Base-by-base conservation (phyloP, 1,140 invertebrate species). In the Centruroides sculpturatus region DNA sequence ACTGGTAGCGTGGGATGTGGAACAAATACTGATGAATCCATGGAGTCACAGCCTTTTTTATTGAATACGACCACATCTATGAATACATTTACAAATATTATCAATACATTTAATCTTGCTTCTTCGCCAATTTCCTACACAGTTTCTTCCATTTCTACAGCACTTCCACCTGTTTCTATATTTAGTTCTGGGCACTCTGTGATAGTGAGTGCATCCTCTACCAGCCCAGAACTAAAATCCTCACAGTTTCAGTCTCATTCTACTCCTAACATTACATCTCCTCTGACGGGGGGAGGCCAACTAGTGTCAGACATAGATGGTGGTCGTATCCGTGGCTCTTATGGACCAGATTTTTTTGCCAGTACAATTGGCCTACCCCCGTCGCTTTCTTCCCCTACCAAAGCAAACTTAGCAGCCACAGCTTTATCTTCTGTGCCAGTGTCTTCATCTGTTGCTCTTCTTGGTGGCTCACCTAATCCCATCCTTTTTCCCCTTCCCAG, bases 71-170 rank as follows among this genome's bases (percentile, higher is more conserved):
- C 67, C 62, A 68, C 67, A 64, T 68, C 67, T 68, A 68, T 68
- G 67, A 68, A 64, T 68, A 68, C 67, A 67, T 68, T 64, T 63
- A 62, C 67, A 67, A 68, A 61, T 66, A 68, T 64, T 68, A 68
- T 65, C 67, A 68, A 59, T 66, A 55, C 68, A 57, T 69, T 48
- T 68, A 69, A 68, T 52, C 3, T 56, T 35, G 54, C 53, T 51
- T n/a, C 57, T 55, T 50, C 57, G 13, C 59, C 48, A 23, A 61
- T 55, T 55, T 35, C 56, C 35, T 46, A 56, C 36, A 60, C 61
- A 13, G 55, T 48, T 46, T 52, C 50, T 46, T 9, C 35, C 13
- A 56, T 57, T 56, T 59, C 62, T 13, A 59, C 66, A 56, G 59
- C 64, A 35, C 61, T 67, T 50, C 55, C 58, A 41, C 41, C 41